Evolutionary conservation across 2,888 invertebrate genomes (phyloP).

Genomic region (Euzophera pinguis): DNA sequence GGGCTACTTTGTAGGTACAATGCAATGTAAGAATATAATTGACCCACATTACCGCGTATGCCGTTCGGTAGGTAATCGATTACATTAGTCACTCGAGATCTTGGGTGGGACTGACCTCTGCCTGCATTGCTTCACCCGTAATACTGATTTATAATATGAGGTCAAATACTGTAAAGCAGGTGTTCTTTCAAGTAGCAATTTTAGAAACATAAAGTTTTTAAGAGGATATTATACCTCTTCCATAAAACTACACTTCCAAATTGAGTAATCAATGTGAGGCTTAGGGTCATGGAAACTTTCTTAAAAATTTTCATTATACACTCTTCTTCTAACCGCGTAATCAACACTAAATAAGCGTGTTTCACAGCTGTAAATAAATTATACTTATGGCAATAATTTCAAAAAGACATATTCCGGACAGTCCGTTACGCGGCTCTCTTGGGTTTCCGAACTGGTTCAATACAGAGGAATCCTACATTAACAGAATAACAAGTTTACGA

Average conservation of each 20-base stretch:
- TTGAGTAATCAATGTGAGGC: not conserved
- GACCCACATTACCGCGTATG: constrained; percentile 4
- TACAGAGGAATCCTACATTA: constrained; percentile 13
- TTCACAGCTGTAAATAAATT: constrained; percentile 6
- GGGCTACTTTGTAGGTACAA: not conserved
- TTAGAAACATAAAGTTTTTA: not conserved
- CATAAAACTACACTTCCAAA: too few relatives aligned
- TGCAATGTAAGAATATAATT: constrained; percentile 11
- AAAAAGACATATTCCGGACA: constrained; percentile 32
- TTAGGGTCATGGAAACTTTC: too few relatives aligned
- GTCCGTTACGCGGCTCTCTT: constrained; percentile 35
- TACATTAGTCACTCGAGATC: constrained; percentile 10
- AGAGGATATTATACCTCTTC: too few relatives aligned
- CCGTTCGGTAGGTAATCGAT: not conserved
- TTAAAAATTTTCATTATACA: too few relatives aligned
- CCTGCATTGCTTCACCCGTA: constrained; percentile 8
- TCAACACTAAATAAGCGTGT: not conserved
- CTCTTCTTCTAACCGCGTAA: not conserved
- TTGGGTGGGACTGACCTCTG: constrained; percentile 7
- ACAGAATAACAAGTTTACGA: constrained; percentile 18
- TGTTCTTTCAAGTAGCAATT: not conserved
- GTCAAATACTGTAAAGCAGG: not conserved
- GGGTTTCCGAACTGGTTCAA: constrained; percentile 33
- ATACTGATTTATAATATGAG: constrained; percentile 9
- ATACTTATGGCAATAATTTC: constrained; percentile 21